phyloP scores from a whole-genome alignment of 1,140 invertebrate species.

The Matsumurasca onukii region DNA sequence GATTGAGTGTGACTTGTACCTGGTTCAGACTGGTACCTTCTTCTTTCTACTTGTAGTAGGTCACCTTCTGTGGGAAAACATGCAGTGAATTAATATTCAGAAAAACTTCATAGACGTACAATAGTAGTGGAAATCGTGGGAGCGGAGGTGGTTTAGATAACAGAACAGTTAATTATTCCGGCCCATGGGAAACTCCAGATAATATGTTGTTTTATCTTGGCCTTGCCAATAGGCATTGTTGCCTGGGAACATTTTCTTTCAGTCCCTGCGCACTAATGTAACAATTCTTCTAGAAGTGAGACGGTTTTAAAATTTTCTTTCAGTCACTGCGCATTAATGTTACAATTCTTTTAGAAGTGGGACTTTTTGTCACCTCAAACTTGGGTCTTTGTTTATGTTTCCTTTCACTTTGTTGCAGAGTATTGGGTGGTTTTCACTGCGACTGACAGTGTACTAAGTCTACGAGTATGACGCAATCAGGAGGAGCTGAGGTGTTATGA shows the following conservation, averaged over 20 bases:
- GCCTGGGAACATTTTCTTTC: slow-evolving; percentile 11
- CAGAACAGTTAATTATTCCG: slow-evolving; percentile 25
- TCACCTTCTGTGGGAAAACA: slow-evolving; percentile 10
- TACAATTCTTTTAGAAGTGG: no score
- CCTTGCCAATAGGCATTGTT: slow-evolving; percentile 25
- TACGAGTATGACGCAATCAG: not conserved
- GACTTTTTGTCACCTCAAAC: no score
- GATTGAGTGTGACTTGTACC: no score
- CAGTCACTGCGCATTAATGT: no score
- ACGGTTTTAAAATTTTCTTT: slow-evolving; percentile 19
- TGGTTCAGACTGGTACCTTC: no score
- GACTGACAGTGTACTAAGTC: not conserved
- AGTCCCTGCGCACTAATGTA: no score
- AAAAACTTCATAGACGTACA: slow-evolving; percentile 5
- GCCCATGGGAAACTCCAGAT: slow-evolving; percentile 16
- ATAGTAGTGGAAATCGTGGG: slow-evolving; percentile 18
- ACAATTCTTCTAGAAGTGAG: no score
- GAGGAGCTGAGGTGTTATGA: not conserved
- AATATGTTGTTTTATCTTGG: slow-evolving; percentile 25
- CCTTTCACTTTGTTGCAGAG: no score
- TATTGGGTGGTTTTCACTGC: not conserved
- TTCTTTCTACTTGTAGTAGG: slow-evolving; percentile 5
- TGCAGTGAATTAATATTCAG: slow-evolving; percentile 19
- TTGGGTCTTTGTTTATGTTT: no score
- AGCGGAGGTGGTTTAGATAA: slow-evolving; percentile 22